Evolutionary conservation across 2,888 invertebrate genomes (phyloP), one percentile per base, ranked within the genome.

Genomic region (Parascotia fuliginaria): DNA sequence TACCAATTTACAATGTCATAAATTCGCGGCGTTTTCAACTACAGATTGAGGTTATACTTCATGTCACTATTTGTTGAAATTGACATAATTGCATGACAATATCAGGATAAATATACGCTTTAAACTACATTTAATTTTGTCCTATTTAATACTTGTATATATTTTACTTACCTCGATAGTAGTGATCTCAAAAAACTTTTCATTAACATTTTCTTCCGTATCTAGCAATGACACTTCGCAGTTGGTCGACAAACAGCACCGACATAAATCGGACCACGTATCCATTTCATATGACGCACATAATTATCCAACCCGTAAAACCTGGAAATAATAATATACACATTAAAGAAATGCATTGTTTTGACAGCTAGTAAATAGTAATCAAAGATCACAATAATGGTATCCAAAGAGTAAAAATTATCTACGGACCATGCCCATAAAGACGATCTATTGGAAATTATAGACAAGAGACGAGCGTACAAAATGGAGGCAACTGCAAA

Each of bases 341-440:
- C 77, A 72, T 57, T 66, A 67, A 55, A 69, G 51, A 57, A 55
- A 73, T 61, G 60, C 87, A 90, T 86, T 85, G 85, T 87, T 86
- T 79, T 89, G 88, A 89, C 85, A 85, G 73, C 60, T 73, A 73
- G 74, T 70, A 80, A 82, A 84, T 88, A 88, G 67, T n/a, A 80
- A 82, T 84, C 88, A 88, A 66, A 86, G 85, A 86, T 81, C 77
- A 87, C 77, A 83, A 78, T 77, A 66, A 66, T n/a, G 63, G 69
- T 76, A 78, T 83, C 89, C 92, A 92, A 89, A 92, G 91, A 92
- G 89, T 84, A 89, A 85, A 85, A 87, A 89, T 91, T 89, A 92
- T 92, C 92, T 92, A 92, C 92, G 90, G 92, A 87, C 87, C 89
- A 81, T 86, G 83, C 79, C 85, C 91, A 90, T 89, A 91, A 89